Base-by-base conservation (phyloP, 1,140 invertebrate species). In the Heliconius eleuchia region DNA sequence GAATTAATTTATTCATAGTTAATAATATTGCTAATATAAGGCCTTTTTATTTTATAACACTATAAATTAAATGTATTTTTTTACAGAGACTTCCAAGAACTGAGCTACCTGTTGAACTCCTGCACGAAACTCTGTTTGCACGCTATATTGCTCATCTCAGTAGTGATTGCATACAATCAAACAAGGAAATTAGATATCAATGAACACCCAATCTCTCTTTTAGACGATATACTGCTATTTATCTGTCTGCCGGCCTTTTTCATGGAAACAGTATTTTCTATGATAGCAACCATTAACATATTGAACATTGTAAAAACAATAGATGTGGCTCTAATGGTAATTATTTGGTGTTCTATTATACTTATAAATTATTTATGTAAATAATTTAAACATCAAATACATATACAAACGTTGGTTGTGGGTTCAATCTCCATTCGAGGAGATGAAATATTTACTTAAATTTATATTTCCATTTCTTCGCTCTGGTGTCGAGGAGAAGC, bases 241-340 rank as follows among this genome's bases (percentile, higher is more conserved):
- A 96, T 97, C 52, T 97, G 96, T 84, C 92, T 97, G 19, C 97
- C 97, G 0, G 96, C 96, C 34, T 97, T 97, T 90, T 97, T 97
- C 87, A 93, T 97, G 77, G 96, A 97, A 80, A 95, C 95, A 0
- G 95, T 96, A 46, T 95, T 97, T 77, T 96, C 95, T 74, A 91
- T 97, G 77, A 91, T 96, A 3, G 96, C 97, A 4, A 95, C 96
- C 5, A 91, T 96, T 42, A 92, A 92, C 13, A 93, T 95, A 66
- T 78, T 91, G 7, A 95, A 96, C 81, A 91, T 95, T 39, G 83
- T 96, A 19, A 95, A 94, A 71, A 94, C 96, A 7, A 87, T 95
- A 39, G 94, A 95, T 46, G 93, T 95, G 39, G 73, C 95, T 19
- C 80, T 96, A 3, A 95, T 96, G 95, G 96, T 96, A 92, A 95